A percentile compares a stretch with the other conserved stretches of the same genome.
These are phyloP conservation scores for Spisula subtruncata DNA, from an alignment of 2,888 invertebrate genomes.

Conservation along the genomic window DNA sequence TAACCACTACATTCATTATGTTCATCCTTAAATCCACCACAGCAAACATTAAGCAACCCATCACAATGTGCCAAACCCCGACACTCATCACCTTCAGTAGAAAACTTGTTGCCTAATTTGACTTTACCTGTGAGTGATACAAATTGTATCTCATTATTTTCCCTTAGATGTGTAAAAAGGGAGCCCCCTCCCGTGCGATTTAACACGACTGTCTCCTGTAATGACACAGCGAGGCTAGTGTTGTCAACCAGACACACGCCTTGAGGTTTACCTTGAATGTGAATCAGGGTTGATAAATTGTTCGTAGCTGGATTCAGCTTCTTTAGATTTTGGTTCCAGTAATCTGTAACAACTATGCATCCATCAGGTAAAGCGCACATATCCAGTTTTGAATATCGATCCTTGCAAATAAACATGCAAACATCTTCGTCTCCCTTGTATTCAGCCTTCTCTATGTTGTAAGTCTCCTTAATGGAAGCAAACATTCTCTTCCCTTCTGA, in stretches of 20 bases:
- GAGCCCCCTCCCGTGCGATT: too few species aligned
- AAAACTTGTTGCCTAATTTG: neutral
- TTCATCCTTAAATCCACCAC: neutral
- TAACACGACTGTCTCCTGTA: too few species aligned
- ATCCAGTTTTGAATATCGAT: neutral
- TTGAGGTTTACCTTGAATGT: neutral
- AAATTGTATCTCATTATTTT: neutral
- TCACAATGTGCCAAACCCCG: neutral
- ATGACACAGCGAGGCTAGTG: neutral
- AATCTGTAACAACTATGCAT: neutral
- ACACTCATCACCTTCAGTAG: conserved; percentile 5
- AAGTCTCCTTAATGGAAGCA: neutral
- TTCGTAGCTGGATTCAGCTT: neutral
- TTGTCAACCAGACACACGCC: neutral
- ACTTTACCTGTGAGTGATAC: neutral
- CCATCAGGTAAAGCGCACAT: neutral
- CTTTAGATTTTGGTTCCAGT: neutral
- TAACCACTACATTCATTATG: conserved; percentile 24
- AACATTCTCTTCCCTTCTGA: neutral
- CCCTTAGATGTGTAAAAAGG: neutral
- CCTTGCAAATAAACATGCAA: neutral
- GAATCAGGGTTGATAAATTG: neutral
- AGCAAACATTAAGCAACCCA: conserved; percentile 19
- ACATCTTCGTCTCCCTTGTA: neutral
- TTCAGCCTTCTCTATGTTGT: neutral